Evolutionary conservation across 2,113 vertebrate species (phyloP), one percentile per base, ranked within the genome.

Genomic region (Petaurus breviceps): DNA sequence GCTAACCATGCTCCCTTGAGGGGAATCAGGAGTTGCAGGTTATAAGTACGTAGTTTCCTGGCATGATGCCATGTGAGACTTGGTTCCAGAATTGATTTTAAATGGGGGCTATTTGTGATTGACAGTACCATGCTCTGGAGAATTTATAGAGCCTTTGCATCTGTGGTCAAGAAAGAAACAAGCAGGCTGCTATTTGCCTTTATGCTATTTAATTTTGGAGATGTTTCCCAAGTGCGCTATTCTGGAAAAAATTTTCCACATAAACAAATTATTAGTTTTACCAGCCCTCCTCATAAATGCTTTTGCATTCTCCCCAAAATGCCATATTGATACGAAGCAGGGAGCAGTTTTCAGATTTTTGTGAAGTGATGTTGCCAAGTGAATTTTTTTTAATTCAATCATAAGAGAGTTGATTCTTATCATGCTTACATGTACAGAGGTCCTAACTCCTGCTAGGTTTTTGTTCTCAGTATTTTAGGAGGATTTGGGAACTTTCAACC

Each of bases 21-120:
- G 43, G 31, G 28, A 0, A 2, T 22, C 49, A 0, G 53, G 0
- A 50, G 9, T 31, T 46, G 1, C 0, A 0, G 1, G 43, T 12
- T 1, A 31, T 46, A 8, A 3, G 46, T 54, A 28, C 25, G n/a
- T 53, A 0, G 1, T n/a, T 52, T 31, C 23, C 52, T 25, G 93
- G 92, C 52, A 2, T 0, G 0, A 1, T n/a, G 26, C 51, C 16
- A 0, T 3, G 0, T 22, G 24, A 31, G n/a, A 10, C 0, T 19
- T 26, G 25, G 23, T 23, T 61, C n/a, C 43, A 51, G 89, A 43
- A 28, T 16, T 23, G 51, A 31, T 47, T 55, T 24, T 12, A 37
- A 50, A 57, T 11, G 43, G 55, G 26, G 31, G 16, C 0, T 0
- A 14, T 92, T 19, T 93, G 92, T 77, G 90, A 77, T 19, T 19